A percentile compares a stretch with the other conserved stretches of the same genome.
phyloP scores from a whole-genome alignment of 1,140 invertebrate genomes.

The Bombus haemorrhoidalis region DNA sequence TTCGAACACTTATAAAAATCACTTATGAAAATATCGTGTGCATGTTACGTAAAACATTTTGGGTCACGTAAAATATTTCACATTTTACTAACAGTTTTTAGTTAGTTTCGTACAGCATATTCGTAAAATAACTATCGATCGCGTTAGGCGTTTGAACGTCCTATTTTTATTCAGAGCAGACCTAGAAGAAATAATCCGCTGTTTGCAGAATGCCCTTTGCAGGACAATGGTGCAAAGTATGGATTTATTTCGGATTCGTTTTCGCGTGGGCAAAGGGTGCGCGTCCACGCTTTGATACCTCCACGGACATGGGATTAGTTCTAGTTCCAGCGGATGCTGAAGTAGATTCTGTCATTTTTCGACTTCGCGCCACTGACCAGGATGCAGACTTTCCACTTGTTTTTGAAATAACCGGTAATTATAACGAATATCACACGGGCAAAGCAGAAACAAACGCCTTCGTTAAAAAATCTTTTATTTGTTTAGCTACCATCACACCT shows the following conservation, averaged over 20 bases:
- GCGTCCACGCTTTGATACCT: constrained; percentile 91
- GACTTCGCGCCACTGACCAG: constrained; percentile 92
- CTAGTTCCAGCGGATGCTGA: constrained; percentile 91
- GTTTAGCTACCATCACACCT: constrained; percentile 85
- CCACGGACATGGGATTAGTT: constrained; percentile 90
- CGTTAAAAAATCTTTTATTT: constrained; percentile 15
- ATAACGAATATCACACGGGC: too few species aligned
- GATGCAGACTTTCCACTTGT: constrained; percentile 93
- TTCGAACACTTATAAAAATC: too few species aligned
- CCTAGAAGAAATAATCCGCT: neutral
- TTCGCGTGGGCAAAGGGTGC: constrained; percentile 79
- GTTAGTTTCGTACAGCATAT: too few species aligned
- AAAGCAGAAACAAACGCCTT: too few species aligned
- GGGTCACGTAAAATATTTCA: too few species aligned
- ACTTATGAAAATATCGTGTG: too few species aligned
- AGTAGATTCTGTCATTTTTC: constrained; percentile 92
- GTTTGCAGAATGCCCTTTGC: constrained; percentile 78
- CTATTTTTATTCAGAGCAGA: neutral
- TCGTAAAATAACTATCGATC: too few species aligned
- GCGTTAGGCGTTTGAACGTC: too few species aligned
- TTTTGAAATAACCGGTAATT: constrained; percentile 89
- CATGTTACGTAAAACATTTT: too few species aligned
- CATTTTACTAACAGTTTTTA: too few species aligned
- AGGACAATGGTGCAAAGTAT: constrained; percentile 79
- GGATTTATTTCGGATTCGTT: constrained; percentile 79